Conservation (phyloP, 1,140 invertebrate genomes). For the Teleopsis dalmanni region DNA sequence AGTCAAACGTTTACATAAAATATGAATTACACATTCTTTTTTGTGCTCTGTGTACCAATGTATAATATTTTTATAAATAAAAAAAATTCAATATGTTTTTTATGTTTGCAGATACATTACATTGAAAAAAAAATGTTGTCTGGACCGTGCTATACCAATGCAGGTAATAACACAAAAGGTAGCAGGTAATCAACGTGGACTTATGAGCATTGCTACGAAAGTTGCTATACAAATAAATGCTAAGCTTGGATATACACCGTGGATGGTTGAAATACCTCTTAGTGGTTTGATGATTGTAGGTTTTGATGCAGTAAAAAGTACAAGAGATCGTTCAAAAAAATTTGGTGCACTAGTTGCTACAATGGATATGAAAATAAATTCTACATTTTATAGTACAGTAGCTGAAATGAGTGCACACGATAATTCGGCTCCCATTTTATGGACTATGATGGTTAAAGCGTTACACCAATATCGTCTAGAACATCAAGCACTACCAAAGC, state of each 20-base stretch:
- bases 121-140: conserved; percentile 77
- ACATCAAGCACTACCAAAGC: conserved; percentile 44
- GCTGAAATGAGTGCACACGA: conserved; percentile 62
- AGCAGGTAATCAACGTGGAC: conserved; percentile 11
- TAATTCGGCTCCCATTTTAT: conserved; percentile 62
- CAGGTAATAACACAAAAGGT: conserved; percentile 65
- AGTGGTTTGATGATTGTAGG: conserved; percentile 71
- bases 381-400: conserved; percentile 35
- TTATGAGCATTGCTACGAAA: conserved; percentile 78
- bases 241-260: conserved; percentile 83
- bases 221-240: conserved; percentile 80
- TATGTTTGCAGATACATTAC: conserved; percentile 47
- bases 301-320: conserved; percentile 82
- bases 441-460: conserved; percentile 55
- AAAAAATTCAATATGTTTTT: too few relatives aligned
- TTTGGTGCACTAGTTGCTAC: conserved; percentile 74
- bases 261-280: conserved; percentile 67
- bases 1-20: too few relatives aligned
- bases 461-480: conserved; percentile 48
- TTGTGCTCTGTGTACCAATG: too few relatives aligned
- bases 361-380: conserved; percentile 58
- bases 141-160: conserved; percentile 64
- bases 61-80: too few relatives aligned
- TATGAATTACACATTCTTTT: too few relatives aligned
- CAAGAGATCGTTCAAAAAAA: conserved; percentile 52